These are phyloP conservation scores for Eptatretus burgeri DNA, from an alignment of 2,113 vertebrate species.

Conservation along the genomic window DNA sequence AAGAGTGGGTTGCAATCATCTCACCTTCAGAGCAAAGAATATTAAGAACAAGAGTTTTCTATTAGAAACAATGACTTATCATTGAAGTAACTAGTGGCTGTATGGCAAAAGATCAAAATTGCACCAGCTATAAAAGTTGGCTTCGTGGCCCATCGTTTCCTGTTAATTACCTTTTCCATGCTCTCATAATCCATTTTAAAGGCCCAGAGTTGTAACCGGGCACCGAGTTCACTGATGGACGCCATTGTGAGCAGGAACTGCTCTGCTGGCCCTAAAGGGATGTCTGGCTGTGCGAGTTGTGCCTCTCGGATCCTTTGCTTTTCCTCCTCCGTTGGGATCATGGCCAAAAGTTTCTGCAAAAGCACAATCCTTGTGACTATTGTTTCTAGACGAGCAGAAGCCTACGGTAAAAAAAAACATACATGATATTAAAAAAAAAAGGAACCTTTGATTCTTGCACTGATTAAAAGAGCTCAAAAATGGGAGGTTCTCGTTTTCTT, in stretches of 20 bases:
- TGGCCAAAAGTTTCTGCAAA: slow-evolving; percentile 72
- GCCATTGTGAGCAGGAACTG: slow-evolving; percentile 85
- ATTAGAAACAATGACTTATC: too few relatives aligned
- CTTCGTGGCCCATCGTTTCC: too few relatives aligned
- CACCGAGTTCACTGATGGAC: slow-evolving; percentile 67
- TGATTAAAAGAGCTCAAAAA: too few relatives aligned
- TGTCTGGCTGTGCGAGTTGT: slow-evolving; percentile 53
- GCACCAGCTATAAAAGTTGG: not conserved
- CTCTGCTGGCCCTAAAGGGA: slow-evolving; percentile 60
- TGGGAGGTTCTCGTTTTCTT: too few relatives aligned
- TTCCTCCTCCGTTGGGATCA: slow-evolving; percentile 84
- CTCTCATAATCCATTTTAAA: slow-evolving; percentile 95
- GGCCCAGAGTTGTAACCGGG: slow-evolving; percentile 85
- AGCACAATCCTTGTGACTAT: not conserved
- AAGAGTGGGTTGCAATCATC: too few relatives aligned
- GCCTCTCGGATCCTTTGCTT: slow-evolving; percentile 93
- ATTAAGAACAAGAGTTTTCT: too few relatives aligned
- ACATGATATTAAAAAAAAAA: too few relatives aligned
- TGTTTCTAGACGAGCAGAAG: too few relatives aligned
- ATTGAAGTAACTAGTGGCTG: too few relatives aligned
- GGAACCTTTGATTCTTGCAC: too few relatives aligned
- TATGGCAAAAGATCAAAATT: slow-evolving; percentile 7
- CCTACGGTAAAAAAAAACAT: too few relatives aligned
- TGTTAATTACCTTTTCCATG: slow-evolving; percentile 50
- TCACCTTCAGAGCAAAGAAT: too few relatives aligned